A percentile compares a stretch with the other conserved stretches of the same genome.
These are phyloP conservation scores for Metopolophium dirhodum DNA, from an alignment of 1,140 invertebrate species.

Conservation along the genomic window DNA sequence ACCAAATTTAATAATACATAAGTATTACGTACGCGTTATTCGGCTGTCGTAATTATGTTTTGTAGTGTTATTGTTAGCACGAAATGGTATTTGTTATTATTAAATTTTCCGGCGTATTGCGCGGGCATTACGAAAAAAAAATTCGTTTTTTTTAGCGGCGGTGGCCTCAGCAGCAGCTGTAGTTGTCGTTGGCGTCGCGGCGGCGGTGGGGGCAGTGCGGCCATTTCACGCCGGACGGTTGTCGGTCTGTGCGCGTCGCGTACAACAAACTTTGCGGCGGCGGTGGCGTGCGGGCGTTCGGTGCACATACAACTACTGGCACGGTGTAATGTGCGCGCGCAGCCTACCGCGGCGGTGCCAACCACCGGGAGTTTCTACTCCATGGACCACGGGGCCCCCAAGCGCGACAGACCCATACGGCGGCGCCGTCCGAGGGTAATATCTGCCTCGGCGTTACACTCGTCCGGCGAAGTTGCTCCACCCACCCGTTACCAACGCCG, in stretches of 20 bases:
- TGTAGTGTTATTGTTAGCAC: neutral
- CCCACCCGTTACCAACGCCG: neutral
- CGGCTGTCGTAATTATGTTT: neutral
- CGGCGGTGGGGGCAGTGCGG: neutral
- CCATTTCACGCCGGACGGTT: neutral
- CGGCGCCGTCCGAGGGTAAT: too few relatives aligned
- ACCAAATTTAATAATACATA: neutral
- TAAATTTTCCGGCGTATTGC: neutral
- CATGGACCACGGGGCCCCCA: neutral
- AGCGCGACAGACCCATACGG: neutral
- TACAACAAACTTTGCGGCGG: neutral
- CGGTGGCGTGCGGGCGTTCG: conserved; percentile 22
- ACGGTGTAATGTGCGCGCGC: conserved; percentile 19
- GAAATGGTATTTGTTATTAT: neutral
- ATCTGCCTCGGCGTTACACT: neutral
- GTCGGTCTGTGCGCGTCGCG: neutral
- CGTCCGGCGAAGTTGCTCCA: neutral
- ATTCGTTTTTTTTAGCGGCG: neutral
- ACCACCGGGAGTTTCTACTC: neutral
- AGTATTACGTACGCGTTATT: neutral
- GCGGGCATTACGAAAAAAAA: neutral
- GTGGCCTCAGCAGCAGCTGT: neutral
- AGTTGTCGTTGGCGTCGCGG: neutral
- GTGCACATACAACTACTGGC: neutral
- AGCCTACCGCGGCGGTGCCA: neutral